Evolutionary conservation across 1,140 invertebrate genomes (phyloP).

Genomic region (Harpegnathos saltator): DNA sequence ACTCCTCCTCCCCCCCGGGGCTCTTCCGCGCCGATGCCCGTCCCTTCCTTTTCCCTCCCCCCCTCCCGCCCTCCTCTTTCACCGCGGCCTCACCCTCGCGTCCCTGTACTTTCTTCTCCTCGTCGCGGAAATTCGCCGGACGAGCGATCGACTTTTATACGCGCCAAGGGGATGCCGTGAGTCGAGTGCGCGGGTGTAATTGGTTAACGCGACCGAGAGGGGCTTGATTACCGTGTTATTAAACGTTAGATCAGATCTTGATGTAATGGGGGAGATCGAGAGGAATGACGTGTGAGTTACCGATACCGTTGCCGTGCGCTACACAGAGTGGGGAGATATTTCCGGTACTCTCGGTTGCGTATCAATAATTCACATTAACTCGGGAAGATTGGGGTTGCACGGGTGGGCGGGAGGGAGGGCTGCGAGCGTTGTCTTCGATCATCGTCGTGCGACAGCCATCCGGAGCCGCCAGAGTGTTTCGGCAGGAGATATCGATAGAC

Average conservation of each 20-base stretch:
- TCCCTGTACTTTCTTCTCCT: constrained; percentile 36
- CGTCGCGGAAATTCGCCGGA: constrained; percentile 38
- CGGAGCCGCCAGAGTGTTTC: no score
- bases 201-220: constrained; percentile 44
- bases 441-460: constrained; percentile 4
- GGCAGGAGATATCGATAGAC: constrained; percentile 48
- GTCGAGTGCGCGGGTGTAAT: constrained; percentile 39
- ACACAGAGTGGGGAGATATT: no score
- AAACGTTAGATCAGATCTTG: constrained; percentile 53
- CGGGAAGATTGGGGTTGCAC: constrained; percentile 23
- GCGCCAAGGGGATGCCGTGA: constrained; percentile 33
- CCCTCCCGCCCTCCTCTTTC: no score
- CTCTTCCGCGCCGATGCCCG: no score
- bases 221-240: constrained; percentile 54
- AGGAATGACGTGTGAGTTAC: constrained; percentile 12
- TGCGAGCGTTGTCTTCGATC: constrained; percentile 19
- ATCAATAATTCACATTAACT: constrained; percentile 48
- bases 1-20: neutral
- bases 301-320: neutral
- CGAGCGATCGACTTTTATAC: constrained; percentile 54
- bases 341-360: neutral
- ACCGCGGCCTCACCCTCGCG: neutral
- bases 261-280: constrained; percentile 27
- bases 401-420: neutral
- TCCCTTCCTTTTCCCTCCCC: no score